Evolutionary conservation across 1,140 invertebrate species (phyloP).

Genomic region (Hypothenemus hampei): DNA sequence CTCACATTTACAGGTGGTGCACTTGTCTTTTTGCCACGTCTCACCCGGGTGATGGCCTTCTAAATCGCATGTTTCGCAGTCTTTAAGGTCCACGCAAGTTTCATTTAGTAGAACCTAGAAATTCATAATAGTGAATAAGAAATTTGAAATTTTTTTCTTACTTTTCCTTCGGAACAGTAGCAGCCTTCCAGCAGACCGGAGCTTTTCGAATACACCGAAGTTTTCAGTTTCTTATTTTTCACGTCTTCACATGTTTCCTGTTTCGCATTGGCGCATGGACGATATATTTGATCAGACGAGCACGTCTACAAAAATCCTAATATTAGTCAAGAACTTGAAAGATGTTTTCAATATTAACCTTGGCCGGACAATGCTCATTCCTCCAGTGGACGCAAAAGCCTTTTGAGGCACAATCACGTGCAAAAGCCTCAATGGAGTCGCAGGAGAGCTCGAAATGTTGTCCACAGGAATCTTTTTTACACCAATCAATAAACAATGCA

Average conservation of each 20-base stretch:
- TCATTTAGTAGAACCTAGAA: slow-evolving; percentile 54
- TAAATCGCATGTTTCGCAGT: slow-evolving; percentile 63
- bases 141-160: too few relatives aligned
- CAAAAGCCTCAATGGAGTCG: slow-evolving; percentile 63
- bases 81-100: slow-evolving; percentile 53
- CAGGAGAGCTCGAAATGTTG: slow-evolving; percentile 54
- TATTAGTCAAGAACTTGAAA: not conserved
- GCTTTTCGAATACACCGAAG: slow-evolving; percentile 48
- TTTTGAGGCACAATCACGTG: slow-evolving; percentile 60
- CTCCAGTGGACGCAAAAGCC: slow-evolving; percentile 72
- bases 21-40: slow-evolving; percentile 59
- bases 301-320: slow-evolving; percentile 40
- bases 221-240: slow-evolving; percentile 32
- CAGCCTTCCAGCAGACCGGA: slow-evolving; percentile 65
- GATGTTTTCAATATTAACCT: slow-evolving; percentile 23
- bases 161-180: slow-evolving; percentile 69
- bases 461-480: slow-evolving; percentile 63
- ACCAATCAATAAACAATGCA: slow-evolving; percentile 58
- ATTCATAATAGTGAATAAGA: too few relatives aligned
- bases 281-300: slow-evolving; percentile 58
- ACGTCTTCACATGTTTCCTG: slow-evolving; percentile 63
- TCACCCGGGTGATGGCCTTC: slow-evolving; percentile 50
- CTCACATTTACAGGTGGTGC: slow-evolving; percentile 69
- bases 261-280: slow-evolving; percentile 62
- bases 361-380: slow-evolving; percentile 57